Conservation (phyloP, 1,140 invertebrate genomes). For the Hycleus phaleratus region DNA sequence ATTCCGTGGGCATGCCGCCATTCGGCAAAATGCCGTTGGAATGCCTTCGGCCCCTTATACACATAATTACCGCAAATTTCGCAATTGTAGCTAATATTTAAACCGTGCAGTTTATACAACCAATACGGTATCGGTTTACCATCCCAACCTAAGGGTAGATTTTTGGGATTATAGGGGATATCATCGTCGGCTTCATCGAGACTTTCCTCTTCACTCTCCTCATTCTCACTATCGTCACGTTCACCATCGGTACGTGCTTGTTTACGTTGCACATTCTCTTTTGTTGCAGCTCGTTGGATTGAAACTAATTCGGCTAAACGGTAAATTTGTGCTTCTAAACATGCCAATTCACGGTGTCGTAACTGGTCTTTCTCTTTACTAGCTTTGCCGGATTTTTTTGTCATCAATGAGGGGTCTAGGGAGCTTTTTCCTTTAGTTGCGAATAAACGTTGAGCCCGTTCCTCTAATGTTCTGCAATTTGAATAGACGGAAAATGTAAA, state of each 20-base stretch:
- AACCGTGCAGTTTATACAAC: conserved; percentile 97
- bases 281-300: conserved; percentile 80
- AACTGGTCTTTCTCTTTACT: conserved; percentile 62
- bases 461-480: conserved; percentile 74
- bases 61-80: conserved; percentile 99
- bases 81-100: conserved; percentile 98
- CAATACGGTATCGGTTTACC: conserved; percentile 99
- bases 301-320: conserved; percentile 75
- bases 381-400: conserved; percentile 68
- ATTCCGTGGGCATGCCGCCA: conserved; percentile 99
- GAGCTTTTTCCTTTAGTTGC: conserved; percentile 90
- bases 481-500: not conserved
- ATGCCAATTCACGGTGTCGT: conserved; percentile 73
- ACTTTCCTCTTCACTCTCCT: conserved; percentile 76
- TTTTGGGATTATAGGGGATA: conserved; percentile 99
- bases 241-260: conserved; percentile 95
- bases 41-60: conserved; percentile 99
- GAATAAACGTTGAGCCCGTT: conserved; percentile 92
- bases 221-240: conserved; percentile 85
- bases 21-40: conserved; percentile 98
- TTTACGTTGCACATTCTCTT: conserved; percentile 97
- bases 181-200: conserved; percentile 84
- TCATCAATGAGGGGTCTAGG: conserved; percentile 82
- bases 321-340: conserved; percentile 84
- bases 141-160: conserved; percentile 98